Evolutionary conservation across 2,888 invertebrate species (phyloP).

Genomic region (Drosophila merina): DNA sequence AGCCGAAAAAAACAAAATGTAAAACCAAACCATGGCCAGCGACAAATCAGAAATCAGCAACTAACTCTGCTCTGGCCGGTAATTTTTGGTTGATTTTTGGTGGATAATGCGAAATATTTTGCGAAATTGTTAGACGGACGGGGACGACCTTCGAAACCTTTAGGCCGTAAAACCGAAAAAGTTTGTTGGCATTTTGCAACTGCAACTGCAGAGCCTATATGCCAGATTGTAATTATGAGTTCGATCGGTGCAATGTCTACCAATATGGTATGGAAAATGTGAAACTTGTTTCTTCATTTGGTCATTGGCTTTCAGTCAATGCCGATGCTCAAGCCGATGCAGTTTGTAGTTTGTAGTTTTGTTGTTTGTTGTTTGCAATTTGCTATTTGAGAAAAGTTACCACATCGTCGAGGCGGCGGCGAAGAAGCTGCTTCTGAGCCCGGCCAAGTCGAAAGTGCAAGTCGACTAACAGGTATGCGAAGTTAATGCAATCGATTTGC

Average conservation of each 20-base stretch:
- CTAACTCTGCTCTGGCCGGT: not conserved
- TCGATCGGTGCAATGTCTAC: constrained; percentile 13
- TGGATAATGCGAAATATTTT: not conserved
- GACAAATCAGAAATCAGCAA: constrained; percentile 16
- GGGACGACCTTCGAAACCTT: constrained; percentile 39
- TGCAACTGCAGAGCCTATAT: constrained; percentile 20
- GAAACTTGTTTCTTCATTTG: constrained; percentile 73
- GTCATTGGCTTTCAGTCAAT: constrained; percentile 68
- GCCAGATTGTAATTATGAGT: constrained; percentile 23
- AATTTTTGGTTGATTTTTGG: too few species aligned
- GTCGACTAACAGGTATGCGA: constrained; percentile 54
- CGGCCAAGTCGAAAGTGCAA: constrained; percentile 65
- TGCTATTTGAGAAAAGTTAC: constrained; percentile 21
- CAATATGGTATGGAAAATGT: constrained; percentile 47
- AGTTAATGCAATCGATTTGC: constrained; percentile 73
- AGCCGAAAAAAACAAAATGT: not conserved
- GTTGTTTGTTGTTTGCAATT: not conserved
- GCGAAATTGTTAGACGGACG: constrained; percentile 8
- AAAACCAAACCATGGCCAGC: constrained; percentile 37
- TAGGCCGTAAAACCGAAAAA: constrained; percentile 15
- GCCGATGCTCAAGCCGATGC: constrained; percentile 19
- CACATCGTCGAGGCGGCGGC: constrained; percentile 17
- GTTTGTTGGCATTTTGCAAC: constrained; percentile 13
- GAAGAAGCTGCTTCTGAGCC: constrained; percentile 27
- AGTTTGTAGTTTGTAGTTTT: constrained; percentile 5